These are phyloP conservation scores for Panurus biarmicus DNA, from an alignment of 2,113 vertebrate genomes.

Conservation along the genomic window DNA sequence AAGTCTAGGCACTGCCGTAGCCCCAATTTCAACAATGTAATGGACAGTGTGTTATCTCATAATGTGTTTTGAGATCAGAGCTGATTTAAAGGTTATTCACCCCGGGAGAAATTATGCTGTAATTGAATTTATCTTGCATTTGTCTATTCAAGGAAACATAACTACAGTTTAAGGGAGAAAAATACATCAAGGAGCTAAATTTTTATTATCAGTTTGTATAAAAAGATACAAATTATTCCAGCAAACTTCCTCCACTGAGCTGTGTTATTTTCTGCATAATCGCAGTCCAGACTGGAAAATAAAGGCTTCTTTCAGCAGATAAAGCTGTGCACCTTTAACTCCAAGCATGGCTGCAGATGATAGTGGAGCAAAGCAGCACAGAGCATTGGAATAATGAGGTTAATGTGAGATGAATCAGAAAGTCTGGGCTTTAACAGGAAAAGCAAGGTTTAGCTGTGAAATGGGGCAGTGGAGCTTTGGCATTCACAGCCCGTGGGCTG, in stretches of 20 bases:
- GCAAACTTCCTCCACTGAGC: not conserved
- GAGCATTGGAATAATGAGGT: not conserved
- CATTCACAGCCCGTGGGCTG: not conserved
- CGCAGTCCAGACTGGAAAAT: not conserved
- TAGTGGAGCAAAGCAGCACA: not conserved
- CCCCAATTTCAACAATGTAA: not conserved
- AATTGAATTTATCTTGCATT: constrained; percentile 64
- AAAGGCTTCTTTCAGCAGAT: not conserved
- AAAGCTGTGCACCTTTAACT: not conserved
- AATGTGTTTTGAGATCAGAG: constrained; percentile 43
- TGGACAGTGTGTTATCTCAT: constrained; percentile 47
- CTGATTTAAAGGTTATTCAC: constrained; percentile 63
- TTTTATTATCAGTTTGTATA: constrained; percentile 27
- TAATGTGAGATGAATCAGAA: not conserved
- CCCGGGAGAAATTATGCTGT: constrained; percentile 42
- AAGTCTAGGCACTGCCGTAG: not conserved
- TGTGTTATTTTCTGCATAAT: not conserved
- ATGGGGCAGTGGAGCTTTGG: not conserved
- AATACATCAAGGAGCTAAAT: constrained; percentile 14
- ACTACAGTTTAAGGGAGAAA: constrained; percentile 29
- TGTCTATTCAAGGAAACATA: constrained; percentile 33
- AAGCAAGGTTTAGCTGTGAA: not conserved
- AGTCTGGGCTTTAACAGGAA: not conserved
- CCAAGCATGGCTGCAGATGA: not conserved
- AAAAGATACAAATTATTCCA: constrained; percentile 30